Percentiles rank a stretch among this genome's conserved stretches.
These are phyloP conservation scores for Oenanthe oenanthe DNA, from an alignment of 2,113 vertebrate species.

Conservation along the genomic window DNA sequence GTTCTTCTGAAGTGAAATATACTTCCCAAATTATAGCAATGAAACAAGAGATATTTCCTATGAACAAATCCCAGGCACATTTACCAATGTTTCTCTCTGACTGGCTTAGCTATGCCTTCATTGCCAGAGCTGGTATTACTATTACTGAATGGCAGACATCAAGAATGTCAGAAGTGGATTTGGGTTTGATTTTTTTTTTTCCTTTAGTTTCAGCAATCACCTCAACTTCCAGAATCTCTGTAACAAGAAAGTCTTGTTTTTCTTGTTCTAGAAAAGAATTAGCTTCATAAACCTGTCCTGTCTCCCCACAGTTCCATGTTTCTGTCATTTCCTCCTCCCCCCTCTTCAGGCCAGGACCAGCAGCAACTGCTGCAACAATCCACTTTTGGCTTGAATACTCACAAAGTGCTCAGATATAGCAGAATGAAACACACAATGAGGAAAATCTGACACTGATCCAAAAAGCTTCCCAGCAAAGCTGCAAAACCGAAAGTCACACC, in stretches of 20 bases:
- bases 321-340: not conserved
- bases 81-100: not conserved
- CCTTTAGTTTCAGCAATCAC: not conserved
- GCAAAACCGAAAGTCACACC: not conserved
- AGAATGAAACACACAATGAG: not conserved
- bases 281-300: not conserved
- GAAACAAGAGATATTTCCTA: not conserved
- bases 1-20: not conserved
- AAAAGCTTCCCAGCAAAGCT: constrained; percentile 27
- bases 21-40: not conserved
- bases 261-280: not conserved
- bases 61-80: not conserved
- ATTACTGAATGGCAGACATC: not conserved
- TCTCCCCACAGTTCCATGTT: not conserved
- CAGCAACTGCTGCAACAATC: not conserved
- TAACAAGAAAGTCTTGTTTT: not conserved
- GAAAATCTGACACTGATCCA: not conserved
- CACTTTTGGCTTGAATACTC: not conserved
- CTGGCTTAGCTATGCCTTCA: not conserved
- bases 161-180: not conserved
- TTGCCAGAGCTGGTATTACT: not conserved
- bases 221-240: not conserved
- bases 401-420: not conserved
- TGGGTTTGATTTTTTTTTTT: not conserved
- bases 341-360: not conserved